These are phyloP conservation scores for Rhopalosiphum padi DNA, from an alignment of 1,140 invertebrate species.

Conservation along the genomic window DNA sequence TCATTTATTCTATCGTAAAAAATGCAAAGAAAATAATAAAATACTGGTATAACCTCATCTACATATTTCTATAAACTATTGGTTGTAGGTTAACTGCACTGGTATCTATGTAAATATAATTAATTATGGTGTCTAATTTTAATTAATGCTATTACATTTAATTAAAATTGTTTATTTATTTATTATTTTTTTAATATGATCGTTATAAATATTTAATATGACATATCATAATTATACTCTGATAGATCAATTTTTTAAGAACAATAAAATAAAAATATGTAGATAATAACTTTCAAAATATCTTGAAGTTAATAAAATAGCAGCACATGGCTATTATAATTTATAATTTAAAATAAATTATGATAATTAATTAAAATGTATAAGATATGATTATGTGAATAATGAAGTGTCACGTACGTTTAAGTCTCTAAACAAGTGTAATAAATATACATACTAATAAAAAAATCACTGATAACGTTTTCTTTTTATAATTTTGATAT, in stretches of 20 bases:
- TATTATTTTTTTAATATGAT: background rate
- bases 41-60: background rate
- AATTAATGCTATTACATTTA: background rate
- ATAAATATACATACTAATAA: background rate
- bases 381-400: background rate
- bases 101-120: background rate
- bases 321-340: background rate
- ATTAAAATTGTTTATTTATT: background rate
- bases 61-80: background rate
- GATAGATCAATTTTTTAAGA: background rate
- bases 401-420: background rate
- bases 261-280: background rate
- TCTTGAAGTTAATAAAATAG: background rate
- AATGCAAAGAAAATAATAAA: too few relatives aligned
- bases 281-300: background rate
- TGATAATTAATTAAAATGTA: background rate
- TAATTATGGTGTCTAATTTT: background rate
- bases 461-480: background rate
- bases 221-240: background rate
- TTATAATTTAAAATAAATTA: background rate
- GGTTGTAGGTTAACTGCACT: background rate
- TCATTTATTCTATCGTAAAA: background rate
- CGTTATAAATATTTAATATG: background rate
- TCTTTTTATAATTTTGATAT: background rate
- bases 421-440: background rate